Conservation (phyloP, 1,140 invertebrate genomes). For the Octopus bimaculoides region DNA sequence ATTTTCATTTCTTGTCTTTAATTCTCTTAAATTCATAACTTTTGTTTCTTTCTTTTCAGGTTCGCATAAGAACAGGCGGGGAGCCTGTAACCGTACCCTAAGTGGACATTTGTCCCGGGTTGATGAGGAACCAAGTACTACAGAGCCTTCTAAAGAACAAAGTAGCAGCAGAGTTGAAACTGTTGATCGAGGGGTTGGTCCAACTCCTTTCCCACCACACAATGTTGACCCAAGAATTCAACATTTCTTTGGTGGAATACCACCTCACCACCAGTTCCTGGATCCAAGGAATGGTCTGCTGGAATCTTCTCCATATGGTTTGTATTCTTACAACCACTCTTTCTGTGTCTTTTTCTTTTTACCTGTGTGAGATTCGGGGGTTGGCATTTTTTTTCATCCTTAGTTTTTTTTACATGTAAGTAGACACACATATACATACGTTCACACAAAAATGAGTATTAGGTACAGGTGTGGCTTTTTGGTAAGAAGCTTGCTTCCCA, state of each 20-base stretch:
- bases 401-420: too few species aligned
- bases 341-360: too few species aligned
- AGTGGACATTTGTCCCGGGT: conserved; percentile 41
- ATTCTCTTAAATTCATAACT: background rate
- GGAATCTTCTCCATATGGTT: conserved; percentile 42
- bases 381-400: too few species aligned
- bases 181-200: conserved; percentile 45
- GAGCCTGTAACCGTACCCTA: conserved; percentile 34
- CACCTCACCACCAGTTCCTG: conserved; percentile 22
- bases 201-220: conserved; percentile 41
- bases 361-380: too few species aligned
- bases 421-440: too few species aligned
- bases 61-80: conserved; percentile 31
- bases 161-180: conserved; percentile 34
- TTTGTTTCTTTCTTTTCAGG: background rate
- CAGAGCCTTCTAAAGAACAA: conserved; percentile 14
- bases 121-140: conserved; percentile 43
- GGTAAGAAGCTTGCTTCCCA: too few species aligned
- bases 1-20: too few species aligned
- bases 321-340: conserved; percentile 17
- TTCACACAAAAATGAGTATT: too few species aligned
- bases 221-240: conserved; percentile 30
- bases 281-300: conserved; percentile 46
- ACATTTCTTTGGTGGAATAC: conserved; percentile 33
- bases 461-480: too few species aligned